These are phyloP conservation scores for Microplitis deprimator DNA, from an alignment of 2,888 invertebrate genomes.

Conservation along the genomic window DNA sequence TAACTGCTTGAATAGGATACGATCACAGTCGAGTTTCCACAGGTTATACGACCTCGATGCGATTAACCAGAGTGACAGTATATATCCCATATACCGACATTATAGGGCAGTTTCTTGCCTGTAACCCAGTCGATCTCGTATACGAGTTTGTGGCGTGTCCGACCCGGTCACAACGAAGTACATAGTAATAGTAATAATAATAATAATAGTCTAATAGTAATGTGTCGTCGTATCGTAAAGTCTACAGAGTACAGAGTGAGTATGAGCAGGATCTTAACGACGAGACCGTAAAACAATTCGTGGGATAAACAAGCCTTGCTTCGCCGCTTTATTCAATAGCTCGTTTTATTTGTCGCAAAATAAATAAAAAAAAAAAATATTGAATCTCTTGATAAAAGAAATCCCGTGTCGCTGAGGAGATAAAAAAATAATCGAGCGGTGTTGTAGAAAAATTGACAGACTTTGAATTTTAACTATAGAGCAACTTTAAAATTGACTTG, in stretches of 20 bases:
- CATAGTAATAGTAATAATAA: neutral
- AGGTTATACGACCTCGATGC: slow-evolving; percentile 38
- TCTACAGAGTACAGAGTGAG: slow-evolving; percentile 22
- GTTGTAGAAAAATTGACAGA: slow-evolving; percentile 10
- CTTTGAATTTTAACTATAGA: neutral
- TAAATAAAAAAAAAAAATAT: neutral
- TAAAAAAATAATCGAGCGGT: neutral
- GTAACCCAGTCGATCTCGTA: slow-evolving; percentile 16
- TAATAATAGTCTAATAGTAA: slow-evolving; percentile 30
- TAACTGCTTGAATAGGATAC: slow-evolving; percentile 9
- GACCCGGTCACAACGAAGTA: slow-evolving; percentile 3
- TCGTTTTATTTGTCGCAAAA: slow-evolving; percentile 7
- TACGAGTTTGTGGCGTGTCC: slow-evolving; percentile 26
- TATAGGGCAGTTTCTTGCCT: slow-evolving; percentile 44
- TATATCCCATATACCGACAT: slow-evolving; percentile 36
- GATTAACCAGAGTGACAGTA: slow-evolving; percentile 33
- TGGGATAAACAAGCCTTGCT: slow-evolving; percentile 39
- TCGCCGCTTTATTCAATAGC: neutral
- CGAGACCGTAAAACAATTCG: slow-evolving; percentile 48
- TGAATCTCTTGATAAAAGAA: no score
- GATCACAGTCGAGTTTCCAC: slow-evolving; percentile 36
- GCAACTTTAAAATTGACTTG: no score
- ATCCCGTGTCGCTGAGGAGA: neutral
- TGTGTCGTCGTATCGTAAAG: slow-evolving; percentile 47
- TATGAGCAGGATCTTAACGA: slow-evolving; percentile 24